Conservation (phyloP, 2,888 invertebrate species). For the Caenorhabditis drosophilae region DNA sequence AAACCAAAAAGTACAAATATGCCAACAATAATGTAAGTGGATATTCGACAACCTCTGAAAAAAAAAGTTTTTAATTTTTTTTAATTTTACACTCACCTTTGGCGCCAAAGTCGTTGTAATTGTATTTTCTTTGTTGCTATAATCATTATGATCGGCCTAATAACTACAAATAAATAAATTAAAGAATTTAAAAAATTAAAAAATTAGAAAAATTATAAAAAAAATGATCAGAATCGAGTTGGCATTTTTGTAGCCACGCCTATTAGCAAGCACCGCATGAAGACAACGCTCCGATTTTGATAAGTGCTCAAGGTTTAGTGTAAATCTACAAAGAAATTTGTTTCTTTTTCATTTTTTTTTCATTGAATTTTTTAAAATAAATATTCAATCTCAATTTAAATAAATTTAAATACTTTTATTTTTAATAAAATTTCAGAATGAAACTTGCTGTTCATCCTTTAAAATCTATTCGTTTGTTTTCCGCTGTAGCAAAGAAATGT, state of each 20-base stretch:
- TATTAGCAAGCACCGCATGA: neutral
- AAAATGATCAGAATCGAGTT: constrained; percentile 10
- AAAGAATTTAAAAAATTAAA: neutral
- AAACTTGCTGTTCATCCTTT: constrained; percentile 14
- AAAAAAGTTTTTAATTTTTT: constrained; percentile 1
- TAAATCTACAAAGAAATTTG: constrained; percentile 9
- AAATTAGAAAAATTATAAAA: constrained; percentile 3
- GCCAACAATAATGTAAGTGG: constrained; percentile 18
- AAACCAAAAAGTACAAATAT: constrained; percentile 22
- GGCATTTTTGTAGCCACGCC: constrained; percentile 23
- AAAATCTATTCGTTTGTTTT: constrained; percentile 8
- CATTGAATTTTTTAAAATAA: constrained; percentile 1
- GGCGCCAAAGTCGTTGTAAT: constrained; percentile 52
- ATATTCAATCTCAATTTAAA: neutral
- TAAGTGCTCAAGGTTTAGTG: constrained; percentile 8
- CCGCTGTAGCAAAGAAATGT: constrained; percentile 7
- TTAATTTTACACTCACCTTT: constrained; percentile 41
- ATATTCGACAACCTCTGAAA: constrained; percentile 22
- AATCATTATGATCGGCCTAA: constrained; percentile 38
- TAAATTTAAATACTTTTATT: neutral
- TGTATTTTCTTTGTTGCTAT: constrained; percentile 54
- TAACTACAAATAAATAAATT: constrained; percentile 13
- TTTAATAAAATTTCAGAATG: constrained; percentile 11
- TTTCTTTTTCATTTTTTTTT: constrained; percentile 5
- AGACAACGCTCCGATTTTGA: neutral